Evolutionary conservation across 2,888 invertebrate species (phyloP).

Genomic region (Orthosia cruda): DNA sequence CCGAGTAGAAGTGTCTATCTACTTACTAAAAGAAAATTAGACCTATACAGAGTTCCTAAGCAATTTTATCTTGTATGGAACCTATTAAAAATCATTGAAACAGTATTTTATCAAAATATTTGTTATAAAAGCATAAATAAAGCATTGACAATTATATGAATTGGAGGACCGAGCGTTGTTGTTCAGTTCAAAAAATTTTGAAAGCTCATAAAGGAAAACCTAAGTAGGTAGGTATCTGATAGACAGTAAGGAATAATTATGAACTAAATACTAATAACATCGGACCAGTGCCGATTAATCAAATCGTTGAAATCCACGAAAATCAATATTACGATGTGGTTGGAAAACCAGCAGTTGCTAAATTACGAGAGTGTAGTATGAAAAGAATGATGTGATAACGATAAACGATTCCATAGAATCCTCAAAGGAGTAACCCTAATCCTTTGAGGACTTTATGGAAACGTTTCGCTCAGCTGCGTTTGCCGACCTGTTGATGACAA

Average conservation of each 20-base stretch:
- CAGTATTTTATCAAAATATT: neutral
- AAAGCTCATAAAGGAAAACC: too few species aligned
- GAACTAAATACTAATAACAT: neutral
- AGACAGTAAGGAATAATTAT: too few species aligned
- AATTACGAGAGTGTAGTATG: neutral
- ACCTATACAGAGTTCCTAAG: too few species aligned
- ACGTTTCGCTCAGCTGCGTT: conserved; percentile 8
- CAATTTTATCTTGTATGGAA: neutral
- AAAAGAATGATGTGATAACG: conserved; percentile 22
- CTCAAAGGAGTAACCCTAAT: neutral
- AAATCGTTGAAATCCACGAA: neutral
- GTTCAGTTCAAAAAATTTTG: neutral
- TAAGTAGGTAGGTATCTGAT: neutral
- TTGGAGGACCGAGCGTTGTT: neutral
- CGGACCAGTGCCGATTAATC: neutral
- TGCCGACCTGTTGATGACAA: conserved; percentile 40
- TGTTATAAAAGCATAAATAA: neutral
- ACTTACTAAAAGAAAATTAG: neutral
- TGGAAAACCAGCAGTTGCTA: neutral
- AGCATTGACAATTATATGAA: neutral
- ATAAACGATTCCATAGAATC: too few species aligned
- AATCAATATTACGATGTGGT: neutral
- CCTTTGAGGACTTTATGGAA: conserved; percentile 11
- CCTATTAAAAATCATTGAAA: neutral
- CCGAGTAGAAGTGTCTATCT: neutral